Conservation (phyloP, 37 sponge, comb jelly and placozoan genomes). For the Crambe crambe region DNA sequence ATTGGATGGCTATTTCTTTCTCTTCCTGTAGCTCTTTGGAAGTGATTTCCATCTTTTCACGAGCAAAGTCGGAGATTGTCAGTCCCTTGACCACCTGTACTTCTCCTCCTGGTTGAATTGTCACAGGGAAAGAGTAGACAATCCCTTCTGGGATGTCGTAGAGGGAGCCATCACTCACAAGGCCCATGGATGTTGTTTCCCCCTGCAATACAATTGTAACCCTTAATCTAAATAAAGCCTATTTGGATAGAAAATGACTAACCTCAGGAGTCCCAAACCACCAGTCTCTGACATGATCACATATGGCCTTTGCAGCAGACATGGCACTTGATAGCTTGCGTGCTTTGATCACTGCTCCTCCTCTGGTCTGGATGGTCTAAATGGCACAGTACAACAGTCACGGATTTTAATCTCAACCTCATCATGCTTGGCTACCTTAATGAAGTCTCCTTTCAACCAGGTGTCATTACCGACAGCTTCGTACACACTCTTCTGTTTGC, state of each 20-base stretch:
- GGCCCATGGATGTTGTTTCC: slow-evolving; percentile 95
- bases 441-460: slow-evolving; percentile 97
- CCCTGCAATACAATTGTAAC: slow-evolving; percentile 46
- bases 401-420: neutral
- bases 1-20: slow-evolving; percentile 61
- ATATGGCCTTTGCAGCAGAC: slow-evolving; percentile 98
- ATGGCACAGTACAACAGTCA: neutral
- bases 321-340: slow-evolving; percentile 94
- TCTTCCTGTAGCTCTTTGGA: slow-evolving; percentile 88
- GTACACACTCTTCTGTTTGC: slow-evolving; percentile 42
- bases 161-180: slow-evolving; percentile 78
- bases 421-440: slow-evolving; percentile 42
- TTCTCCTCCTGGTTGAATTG: slow-evolving; percentile 46
- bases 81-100: slow-evolving; percentile 86
- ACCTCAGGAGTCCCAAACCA: slow-evolving; percentile 89
- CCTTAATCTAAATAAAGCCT: neutral
- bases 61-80: slow-evolving; percentile 83
- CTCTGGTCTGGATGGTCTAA: slow-evolving; percentile 94
- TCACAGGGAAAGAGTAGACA: slow-evolving; percentile 94
- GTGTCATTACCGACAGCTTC: slow-evolving; percentile 89
- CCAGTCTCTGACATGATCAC: slow-evolving; percentile 97
- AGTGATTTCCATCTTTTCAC: slow-evolving; percentile 88
- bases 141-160: slow-evolving; percentile 86
- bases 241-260: neutral
- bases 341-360: slow-evolving; percentile 92